Conservation (phyloP, 2,888 invertebrate genomes). For the Operophtera brumata region DNA sequence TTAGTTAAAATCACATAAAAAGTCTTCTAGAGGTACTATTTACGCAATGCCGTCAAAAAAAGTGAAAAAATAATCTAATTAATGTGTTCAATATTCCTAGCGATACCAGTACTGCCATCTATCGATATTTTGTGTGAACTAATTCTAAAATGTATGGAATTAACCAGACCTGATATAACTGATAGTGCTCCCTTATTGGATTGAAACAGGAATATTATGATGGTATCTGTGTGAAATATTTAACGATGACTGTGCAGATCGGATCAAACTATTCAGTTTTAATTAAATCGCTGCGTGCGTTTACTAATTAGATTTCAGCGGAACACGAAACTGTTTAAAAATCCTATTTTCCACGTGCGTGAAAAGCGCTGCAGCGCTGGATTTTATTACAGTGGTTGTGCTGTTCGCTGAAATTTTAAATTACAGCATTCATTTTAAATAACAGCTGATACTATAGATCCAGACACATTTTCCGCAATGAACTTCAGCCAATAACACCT, state of each 20-base stretch:
- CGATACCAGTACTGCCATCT: too few species aligned
- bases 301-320: constrained; percentile 62
- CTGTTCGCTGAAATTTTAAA: neutral
- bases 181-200: neutral
- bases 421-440: neutral
- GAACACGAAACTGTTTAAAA: constrained; percentile 44
- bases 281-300: constrained; percentile 60
- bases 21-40: too few species aligned
- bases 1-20: too few species aligned
- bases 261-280: constrained; percentile 61
- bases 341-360: constrained; percentile 41
- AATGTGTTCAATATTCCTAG: too few species aligned
- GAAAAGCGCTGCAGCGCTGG: constrained; percentile 27
- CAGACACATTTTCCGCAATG: too few species aligned
- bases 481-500: too few species aligned
- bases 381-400: neutral
- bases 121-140: too few species aligned
- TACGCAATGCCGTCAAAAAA: too few species aligned
- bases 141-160: too few species aligned
- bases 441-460: too few species aligned
- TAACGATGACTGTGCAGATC: constrained; percentile 36
- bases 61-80: too few species aligned
- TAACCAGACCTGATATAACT: too few species aligned
- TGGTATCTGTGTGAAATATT: constrained; percentile 10
- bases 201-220: neutral